Percentiles rank a stretch among this genome's conserved stretches.
Evolutionary conservation across 2,113 vertebrate species (phyloP).

Genomic region (Gobiocypris rarus): DNA sequence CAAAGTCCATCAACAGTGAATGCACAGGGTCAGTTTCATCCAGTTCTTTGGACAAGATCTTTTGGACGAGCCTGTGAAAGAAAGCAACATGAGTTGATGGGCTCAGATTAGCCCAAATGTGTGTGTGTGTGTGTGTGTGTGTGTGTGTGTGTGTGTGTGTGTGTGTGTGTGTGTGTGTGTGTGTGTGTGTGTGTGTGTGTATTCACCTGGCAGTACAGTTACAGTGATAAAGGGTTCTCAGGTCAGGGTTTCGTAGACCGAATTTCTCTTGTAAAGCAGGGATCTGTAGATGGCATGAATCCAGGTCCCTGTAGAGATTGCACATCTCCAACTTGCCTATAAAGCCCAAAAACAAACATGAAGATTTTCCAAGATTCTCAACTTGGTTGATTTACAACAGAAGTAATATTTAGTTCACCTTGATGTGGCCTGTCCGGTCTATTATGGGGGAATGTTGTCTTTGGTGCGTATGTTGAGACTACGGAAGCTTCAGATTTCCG

Average conservation of each 20-base stretch:
- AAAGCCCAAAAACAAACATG: neutral
- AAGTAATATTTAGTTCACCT: slow-evolving; percentile 56
- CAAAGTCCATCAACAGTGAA: slow-evolving; percentile 63
- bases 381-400: neutral
- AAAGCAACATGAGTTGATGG: neutral
- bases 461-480: slow-evolving; percentile 7
- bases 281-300: slow-evolving; percentile 75
- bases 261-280: slow-evolving; percentile 72
- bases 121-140: too few relatives aligned
- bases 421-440: slow-evolving; percentile 11
- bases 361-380: neutral
- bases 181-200: too few relatives aligned
- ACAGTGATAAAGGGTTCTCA: slow-evolving; percentile 80
- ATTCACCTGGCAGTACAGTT: slow-evolving; percentile 81
- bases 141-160: too few relatives aligned
- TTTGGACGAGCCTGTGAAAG: slow-evolving; percentile 48
- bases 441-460: neutral
- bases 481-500: neutral
- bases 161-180: too few relatives aligned
- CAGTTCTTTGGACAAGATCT: slow-evolving; percentile 51
- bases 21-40: slow-evolving; percentile 36
- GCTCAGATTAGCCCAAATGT: neutral
- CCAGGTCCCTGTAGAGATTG: slow-evolving; percentile 71
- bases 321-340: slow-evolving; percentile 69
- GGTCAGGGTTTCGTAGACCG: slow-evolving; percentile 73